A percentile compares a stretch with the other conserved stretches of the same genome.
phyloP scores from a whole-genome alignment of 2,888 invertebrate species.

The Eristalinus sepulchralis region DNA sequence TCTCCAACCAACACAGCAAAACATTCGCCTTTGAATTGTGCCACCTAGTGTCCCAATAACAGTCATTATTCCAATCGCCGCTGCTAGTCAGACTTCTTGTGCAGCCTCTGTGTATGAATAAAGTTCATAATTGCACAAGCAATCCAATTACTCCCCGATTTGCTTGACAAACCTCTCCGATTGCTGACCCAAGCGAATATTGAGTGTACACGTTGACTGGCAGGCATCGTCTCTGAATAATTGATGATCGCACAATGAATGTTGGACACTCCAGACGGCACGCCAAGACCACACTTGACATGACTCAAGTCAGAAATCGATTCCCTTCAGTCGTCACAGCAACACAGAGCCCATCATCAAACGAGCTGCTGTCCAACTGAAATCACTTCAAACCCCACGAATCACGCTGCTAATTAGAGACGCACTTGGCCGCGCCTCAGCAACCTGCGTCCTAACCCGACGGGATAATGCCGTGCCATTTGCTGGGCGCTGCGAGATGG shows the following conservation, averaged over 20 bases:
- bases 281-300: neutral
- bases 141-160: neutral
- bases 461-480: slow-evolving; percentile 32
- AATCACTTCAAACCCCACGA: neutral
- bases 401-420: slow-evolving; percentile 20
- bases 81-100: too few relatives aligned
- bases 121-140: too few relatives aligned
- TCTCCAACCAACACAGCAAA: too few relatives aligned
- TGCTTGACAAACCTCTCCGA: neutral
- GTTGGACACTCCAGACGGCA: neutral
- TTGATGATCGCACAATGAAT: neutral
- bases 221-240: neutral
- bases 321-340: neutral
- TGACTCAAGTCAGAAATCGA: neutral
- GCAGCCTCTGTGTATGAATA: too few relatives aligned
- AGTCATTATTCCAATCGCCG: too few relatives aligned
- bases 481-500: slow-evolving; percentile 1
- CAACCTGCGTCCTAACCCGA: neutral
- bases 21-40: too few relatives aligned
- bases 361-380: neutral
- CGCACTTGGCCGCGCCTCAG: slow-evolving; percentile 11
- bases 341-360: neutral
- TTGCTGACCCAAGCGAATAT: neutral
- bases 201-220: neutral
- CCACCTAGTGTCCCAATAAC: too few relatives aligned